Percentiles rank a stretch among this genome's conserved stretches.
phyloP scores from a whole-genome alignment of 2,113 vertebrate species.

The Cyanoramphus novaezelandiae region DNA sequence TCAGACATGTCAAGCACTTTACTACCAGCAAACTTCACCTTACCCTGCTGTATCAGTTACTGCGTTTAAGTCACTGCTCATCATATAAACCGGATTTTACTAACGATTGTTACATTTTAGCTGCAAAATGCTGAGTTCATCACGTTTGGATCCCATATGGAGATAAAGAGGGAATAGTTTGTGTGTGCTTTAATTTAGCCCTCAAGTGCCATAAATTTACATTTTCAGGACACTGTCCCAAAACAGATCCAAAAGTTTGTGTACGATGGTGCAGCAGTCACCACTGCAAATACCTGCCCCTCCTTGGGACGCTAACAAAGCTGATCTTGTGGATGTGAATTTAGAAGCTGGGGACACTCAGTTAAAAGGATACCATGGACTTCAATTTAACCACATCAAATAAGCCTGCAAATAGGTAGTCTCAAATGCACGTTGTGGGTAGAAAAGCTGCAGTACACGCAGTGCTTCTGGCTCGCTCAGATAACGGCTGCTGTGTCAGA shows the following conservation, averaged over 20 bases:
- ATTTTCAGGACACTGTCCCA: not conserved
- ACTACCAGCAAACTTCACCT: not conserved
- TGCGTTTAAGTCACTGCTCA: not conserved
- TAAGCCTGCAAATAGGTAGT: not conserved
- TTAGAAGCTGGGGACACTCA: not conserved
- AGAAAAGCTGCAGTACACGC: fast-evolving
- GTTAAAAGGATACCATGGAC: not conserved
- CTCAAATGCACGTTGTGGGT: not conserved
- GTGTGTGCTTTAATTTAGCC: not conserved
- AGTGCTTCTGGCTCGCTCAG: not conserved
- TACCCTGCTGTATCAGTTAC: not conserved
- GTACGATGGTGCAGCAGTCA: fast-evolving
- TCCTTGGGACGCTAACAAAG: not conserved
- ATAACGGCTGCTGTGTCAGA: not conserved
- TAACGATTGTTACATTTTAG: not conserved
- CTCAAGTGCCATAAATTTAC: not conserved
- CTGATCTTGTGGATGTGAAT: not conserved
- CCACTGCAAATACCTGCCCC: not conserved
- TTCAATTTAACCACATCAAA: not conserved
- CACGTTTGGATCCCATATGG: not conserved
- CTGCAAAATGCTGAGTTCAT: not conserved
- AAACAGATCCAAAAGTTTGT: not conserved
- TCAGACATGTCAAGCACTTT: not conserved
- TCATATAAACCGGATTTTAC: not conserved
- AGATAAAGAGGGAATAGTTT: not conserved